phyloP scores from a whole-genome alignment of 2,113 vertebrate genomes.

The Coreoperca whiteheadi region DNA sequence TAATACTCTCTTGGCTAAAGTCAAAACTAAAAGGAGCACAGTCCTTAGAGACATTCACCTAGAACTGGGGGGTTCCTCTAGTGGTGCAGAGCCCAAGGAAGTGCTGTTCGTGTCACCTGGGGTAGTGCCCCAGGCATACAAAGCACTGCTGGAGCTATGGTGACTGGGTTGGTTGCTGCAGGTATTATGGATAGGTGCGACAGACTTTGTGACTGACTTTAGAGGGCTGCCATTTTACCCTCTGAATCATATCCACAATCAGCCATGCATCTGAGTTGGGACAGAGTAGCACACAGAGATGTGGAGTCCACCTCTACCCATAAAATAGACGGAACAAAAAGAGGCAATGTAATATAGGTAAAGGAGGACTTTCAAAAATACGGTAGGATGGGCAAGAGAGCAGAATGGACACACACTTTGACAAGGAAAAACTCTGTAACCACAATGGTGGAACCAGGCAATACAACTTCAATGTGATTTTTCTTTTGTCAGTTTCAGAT shows the following conservation, averaged over 20 bases:
- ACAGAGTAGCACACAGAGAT: not conserved
- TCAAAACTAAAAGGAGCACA: not conserved
- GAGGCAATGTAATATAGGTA: not conserved
- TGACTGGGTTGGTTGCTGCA: not conserved
- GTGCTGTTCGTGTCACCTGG: not conserved
- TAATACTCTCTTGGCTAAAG: not conserved
- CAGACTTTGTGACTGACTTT: not conserved
- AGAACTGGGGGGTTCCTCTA: not conserved
- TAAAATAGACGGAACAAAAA: not conserved
- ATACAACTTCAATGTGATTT: not conserved
- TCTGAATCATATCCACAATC: not conserved
- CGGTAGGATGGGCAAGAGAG: not conserved
- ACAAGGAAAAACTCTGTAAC: not conserved
- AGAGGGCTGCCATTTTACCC: not conserved
- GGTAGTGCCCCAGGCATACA: no score
- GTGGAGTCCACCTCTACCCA: not conserved
- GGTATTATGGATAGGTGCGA: not conserved
- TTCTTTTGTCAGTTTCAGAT: not conserved
- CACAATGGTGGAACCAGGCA: not conserved
- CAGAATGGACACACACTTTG: not conserved
- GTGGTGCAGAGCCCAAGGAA: not conserved
- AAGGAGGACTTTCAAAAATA: not conserved
- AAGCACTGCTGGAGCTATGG: not conserved
- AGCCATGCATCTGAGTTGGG: not conserved
- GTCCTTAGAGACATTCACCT: not conserved